Conservation (phyloP, 2,113 vertebrate genomes). For the Vireo altiloquus region DNA sequence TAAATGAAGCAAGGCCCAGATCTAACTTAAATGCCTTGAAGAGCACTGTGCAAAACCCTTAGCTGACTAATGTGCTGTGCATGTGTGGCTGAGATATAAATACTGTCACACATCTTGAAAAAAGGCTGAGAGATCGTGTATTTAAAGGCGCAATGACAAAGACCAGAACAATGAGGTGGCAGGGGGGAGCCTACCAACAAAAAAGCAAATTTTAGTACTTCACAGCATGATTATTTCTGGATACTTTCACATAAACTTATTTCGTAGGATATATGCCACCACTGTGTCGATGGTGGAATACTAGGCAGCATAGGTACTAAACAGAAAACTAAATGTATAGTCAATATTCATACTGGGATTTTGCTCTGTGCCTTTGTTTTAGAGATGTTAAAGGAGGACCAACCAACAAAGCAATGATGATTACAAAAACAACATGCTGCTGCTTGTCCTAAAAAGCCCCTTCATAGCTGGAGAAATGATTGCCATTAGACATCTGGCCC, state of each 20-base stretch:
- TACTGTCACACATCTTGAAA: neutral
- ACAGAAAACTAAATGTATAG: neutral
- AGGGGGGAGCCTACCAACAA: neutral
- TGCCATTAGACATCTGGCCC: neutral
- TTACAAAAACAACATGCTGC: neutral
- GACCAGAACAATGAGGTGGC: neutral
- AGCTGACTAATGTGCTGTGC: neutral
- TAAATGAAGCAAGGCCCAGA: neutral
- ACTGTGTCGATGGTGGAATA: neutral
- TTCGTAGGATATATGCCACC: fast-evolving
- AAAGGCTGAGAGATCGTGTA: neutral
- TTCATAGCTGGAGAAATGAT: neutral
- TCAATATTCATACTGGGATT: neutral
- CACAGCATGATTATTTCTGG: neutral
- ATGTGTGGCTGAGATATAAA: neutral
- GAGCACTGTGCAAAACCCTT: neutral
- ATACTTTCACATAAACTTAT: neutral
- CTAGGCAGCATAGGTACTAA: neutral
- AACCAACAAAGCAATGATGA: neutral
- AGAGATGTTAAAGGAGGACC: neutral
- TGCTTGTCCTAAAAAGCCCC: neutral
- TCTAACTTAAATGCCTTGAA: neutral
- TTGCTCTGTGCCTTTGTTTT: neutral
- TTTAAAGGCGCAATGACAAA: neutral
- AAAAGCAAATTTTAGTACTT: neutral